phyloP scores from a whole-genome alignment of 1,140 invertebrate species.

The Apis cerana region DNA sequence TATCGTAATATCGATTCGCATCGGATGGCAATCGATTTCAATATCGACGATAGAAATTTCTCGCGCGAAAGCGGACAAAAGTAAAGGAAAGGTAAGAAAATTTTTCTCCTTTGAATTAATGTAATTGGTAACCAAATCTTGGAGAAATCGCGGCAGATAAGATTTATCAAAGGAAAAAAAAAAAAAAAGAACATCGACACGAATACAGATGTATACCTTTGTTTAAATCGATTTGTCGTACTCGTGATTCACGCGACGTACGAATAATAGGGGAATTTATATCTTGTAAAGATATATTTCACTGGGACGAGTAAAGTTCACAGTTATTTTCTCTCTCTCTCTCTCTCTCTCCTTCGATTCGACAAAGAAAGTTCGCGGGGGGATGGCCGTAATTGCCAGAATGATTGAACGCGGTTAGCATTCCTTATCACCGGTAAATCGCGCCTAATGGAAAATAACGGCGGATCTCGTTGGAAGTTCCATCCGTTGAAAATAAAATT shows the following conservation, averaged over 20 bases:
- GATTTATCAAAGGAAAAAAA: too few relatives aligned
- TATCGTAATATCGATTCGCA: not conserved
- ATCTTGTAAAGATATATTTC: not conserved
- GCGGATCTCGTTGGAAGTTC: slow-evolving; percentile 26
- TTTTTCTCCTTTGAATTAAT: not conserved
- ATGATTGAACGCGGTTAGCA: slow-evolving; percentile 29
- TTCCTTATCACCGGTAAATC: slow-evolving; percentile 24
- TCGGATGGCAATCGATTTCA: not conserved
- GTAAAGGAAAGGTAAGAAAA: not conserved
- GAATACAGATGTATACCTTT: slow-evolving; percentile 9
- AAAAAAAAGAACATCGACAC: too few relatives aligned
- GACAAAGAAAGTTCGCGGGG: not conserved
- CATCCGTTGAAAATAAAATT: slow-evolving; percentile 40
- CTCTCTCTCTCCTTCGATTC: too few relatives aligned
- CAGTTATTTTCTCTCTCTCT: not conserved
- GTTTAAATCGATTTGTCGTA: not conserved
- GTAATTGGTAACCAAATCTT: not conserved
- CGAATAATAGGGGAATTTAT: too few relatives aligned
- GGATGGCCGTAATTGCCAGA: slow-evolving; percentile 24
- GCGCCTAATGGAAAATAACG: slow-evolving; percentile 43
- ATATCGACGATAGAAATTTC: not conserved
- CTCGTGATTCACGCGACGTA: not conserved
- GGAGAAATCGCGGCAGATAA: not conserved
- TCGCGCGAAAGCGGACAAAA: not conserved
- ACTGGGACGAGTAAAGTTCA: not conserved